A percentile compares a stretch with the other conserved stretches of the same genome.
phyloP scores from a whole-genome alignment of 2,888 invertebrate species.

The Crocallis elinguaria region DNA sequence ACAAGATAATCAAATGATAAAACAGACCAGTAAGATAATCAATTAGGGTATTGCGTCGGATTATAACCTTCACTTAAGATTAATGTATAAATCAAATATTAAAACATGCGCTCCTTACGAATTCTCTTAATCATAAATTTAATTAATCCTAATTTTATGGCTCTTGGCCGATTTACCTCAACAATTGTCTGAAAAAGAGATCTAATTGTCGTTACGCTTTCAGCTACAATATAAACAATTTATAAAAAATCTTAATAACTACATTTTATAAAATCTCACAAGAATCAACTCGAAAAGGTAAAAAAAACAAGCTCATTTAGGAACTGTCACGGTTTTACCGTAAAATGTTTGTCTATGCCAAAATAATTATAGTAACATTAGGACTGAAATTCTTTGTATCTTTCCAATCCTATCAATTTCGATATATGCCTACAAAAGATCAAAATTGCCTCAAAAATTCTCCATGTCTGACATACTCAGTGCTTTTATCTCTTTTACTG shows the following conservation, averaged over 20 bases:
- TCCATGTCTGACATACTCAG: neutral
- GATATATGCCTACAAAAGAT: neutral
- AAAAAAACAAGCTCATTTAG: slow-evolving; percentile 44
- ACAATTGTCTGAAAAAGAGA: slow-evolving; percentile 73
- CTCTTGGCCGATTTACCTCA: slow-evolving; percentile 74
- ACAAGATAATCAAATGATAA: slow-evolving; percentile 73
- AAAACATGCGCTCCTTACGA: slow-evolving; percentile 73
- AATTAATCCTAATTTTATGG: slow-evolving; percentile 53
- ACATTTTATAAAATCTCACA: slow-evolving; percentile 58
- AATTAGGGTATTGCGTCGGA: slow-evolving; percentile 47
- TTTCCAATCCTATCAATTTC: neutral
- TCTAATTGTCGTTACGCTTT: slow-evolving; percentile 77
- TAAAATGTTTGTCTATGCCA: slow-evolving; percentile 16
- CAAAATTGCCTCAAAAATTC: neutral
- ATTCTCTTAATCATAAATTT: slow-evolving; percentile 52
- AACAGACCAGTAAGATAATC: slow-evolving; percentile 56
- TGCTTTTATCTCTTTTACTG: neutral
- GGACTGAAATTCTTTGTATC: neutral
- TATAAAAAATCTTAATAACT: slow-evolving; percentile 57
- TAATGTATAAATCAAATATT: slow-evolving; percentile 72
- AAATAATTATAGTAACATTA: slow-evolving; percentile 16
- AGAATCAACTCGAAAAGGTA: slow-evolving; percentile 54
- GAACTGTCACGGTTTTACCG: slow-evolving; percentile 25
- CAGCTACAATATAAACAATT: slow-evolving; percentile 69
- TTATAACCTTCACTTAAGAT: slow-evolving; percentile 52